Evolutionary conservation across 2,888 invertebrate species (phyloP), one percentile per base, ranked within the genome.

Genomic region (Drosophila merina): DNA sequence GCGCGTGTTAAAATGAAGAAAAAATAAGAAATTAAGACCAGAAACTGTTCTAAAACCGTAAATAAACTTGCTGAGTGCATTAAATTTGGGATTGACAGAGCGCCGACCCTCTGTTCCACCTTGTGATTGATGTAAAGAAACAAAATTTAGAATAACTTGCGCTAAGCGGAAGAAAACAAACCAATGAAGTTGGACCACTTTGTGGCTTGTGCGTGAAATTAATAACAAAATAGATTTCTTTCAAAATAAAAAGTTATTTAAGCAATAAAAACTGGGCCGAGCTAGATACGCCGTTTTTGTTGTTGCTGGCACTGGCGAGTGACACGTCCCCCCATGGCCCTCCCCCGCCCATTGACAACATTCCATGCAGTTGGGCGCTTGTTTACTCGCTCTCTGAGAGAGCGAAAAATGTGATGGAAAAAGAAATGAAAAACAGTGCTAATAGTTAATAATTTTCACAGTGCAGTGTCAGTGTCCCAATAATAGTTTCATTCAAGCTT

Each of bases 341-440:
- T 30, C 74, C 45, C 36, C 36, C 62, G 70, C 60, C 40, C 73
- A 63, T 54, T 63, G 60, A 59, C 64, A 69, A 40, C 57, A 60
- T 60, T 64, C 67, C 66, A 63, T 88, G 86, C 88, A 79, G 57
- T 71, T 76, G 76, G 72, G 72, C 31, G 86, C 77, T 88, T 86
- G 84, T 88, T 81, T 81, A 88, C 66, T 66, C 78, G 54, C 57
- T 55, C 54, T 25, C 33, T 70, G 59, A 62, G 77, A 54, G 50
- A 60, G 26, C 38, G 25, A 51, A 54, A 56, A 44, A 25, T 28
- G 45, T 45, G 31, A 28, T 20, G 20, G 20, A 20, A 20, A 20
- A 20, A 20, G 20, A 20, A 20, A 20, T 42, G 59, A 70, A 72
- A 59, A 51, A 42, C 36, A 72, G 45, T 72, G 69, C 66, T 56